These are phyloP conservation scores for Psilopsiagon aymara DNA, from an alignment of 2,113 vertebrate species.

Conservation along the genomic window DNA sequence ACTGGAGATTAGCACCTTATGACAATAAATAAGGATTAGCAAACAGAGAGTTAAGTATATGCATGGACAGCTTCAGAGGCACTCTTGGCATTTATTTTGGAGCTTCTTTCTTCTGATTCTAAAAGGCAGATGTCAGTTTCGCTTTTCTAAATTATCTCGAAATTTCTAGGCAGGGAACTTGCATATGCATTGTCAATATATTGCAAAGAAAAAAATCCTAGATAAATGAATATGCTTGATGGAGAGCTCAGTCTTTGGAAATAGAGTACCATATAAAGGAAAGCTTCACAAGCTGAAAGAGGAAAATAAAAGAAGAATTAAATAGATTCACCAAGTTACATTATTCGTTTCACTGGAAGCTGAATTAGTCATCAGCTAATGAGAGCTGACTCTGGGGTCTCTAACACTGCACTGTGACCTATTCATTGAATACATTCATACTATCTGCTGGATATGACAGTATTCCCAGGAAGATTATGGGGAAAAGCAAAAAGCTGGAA, in stretches of 20 bases:
- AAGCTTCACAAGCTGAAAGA: neutral
- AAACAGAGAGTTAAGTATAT: neutral
- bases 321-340: neutral
- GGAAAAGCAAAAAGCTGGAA: neutral
- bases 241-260: neutral
- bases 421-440: neutral
- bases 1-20: neutral
- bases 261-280: neutral
- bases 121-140: neutral
- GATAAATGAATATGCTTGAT: neutral
- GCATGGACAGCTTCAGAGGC: neutral
- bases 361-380: neutral
- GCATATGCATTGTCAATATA: neutral
- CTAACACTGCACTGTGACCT: neutral
- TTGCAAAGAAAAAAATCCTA: neutral
- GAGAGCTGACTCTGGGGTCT: neutral
- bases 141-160: neutral
- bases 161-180: neutral
- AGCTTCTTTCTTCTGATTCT: neutral
- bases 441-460: neutral
- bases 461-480: neutral
- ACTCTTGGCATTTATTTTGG: neutral
- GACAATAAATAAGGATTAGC: neutral
- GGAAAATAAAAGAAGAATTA: neutral
- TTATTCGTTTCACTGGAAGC: neutral